These are phyloP conservation scores for Zoroaster sp. DNA, from an alignment of 53 echinoderm and acorn worm genomes.

Conservation along the genomic window DNA sequence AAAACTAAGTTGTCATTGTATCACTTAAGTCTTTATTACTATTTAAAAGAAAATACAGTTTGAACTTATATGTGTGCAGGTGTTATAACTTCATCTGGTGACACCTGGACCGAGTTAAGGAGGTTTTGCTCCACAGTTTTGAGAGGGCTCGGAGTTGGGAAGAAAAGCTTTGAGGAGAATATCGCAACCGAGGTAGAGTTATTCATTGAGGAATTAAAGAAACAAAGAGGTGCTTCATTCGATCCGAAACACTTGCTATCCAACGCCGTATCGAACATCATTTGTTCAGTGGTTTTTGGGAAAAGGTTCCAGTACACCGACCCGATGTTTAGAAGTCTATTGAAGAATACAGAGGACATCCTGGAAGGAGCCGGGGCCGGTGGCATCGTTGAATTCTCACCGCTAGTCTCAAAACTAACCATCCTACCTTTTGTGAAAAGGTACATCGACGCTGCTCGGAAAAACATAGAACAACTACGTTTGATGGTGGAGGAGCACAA, in stretches of 20 bases:
- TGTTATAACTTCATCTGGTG: slow-evolving; percentile 31
- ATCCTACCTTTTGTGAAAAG: neutral
- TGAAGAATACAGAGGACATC: neutral
- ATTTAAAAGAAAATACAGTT: neutral
- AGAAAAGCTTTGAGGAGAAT: slow-evolving; percentile 28
- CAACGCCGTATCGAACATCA: slow-evolving; percentile 59
- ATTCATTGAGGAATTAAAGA: slow-evolving; percentile 7
- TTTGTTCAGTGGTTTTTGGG: slow-evolving; percentile 54
- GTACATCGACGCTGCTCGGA: neutral
- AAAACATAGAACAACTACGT: neutral
- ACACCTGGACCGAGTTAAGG: slow-evolving; percentile 36
- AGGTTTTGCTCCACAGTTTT: slow-evolving; percentile 39
- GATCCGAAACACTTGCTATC: slow-evolving; percentile 9
- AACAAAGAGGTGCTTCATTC: slow-evolving; percentile 2
- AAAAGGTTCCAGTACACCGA: slow-evolving; percentile 19
- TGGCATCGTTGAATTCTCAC: slow-evolving; percentile 5
- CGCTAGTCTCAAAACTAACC: neutral
- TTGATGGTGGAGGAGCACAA: neutral
- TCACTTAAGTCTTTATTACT: neutral
- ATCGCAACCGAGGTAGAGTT: slow-evolving; percentile 18
- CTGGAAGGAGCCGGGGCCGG: slow-evolving; percentile 4
- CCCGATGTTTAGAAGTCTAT: neutral
- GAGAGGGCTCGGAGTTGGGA: slow-evolving; percentile 52
- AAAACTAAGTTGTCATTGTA: neutral
- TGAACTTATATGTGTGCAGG: neutral